phyloP scores from a whole-genome alignment of 2,797 vertebrate genomes.

The Pempheris klunzingeri region DNA sequence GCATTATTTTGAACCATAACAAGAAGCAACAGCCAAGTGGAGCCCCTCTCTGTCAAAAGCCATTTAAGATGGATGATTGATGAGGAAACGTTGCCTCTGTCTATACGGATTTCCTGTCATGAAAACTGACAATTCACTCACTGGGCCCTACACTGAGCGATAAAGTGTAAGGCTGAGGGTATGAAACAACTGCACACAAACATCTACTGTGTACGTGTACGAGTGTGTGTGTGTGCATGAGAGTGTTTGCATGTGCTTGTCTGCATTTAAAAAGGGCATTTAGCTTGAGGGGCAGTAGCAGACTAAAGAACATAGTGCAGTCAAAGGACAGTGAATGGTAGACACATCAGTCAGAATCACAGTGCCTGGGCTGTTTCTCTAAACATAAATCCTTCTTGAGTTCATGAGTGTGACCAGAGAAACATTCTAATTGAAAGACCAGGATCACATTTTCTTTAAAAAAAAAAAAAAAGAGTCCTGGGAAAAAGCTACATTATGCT shows the following conservation, averaged over 20 bases:
- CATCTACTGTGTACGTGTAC: not conserved
- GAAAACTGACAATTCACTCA: slow-evolving; percentile 21
- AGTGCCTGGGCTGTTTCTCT: not conserved
- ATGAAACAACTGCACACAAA: not conserved
- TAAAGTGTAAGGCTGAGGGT: not conserved
- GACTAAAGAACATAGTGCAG: not conserved
- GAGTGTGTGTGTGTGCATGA: no score
- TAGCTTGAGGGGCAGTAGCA: slow-evolving; percentile 17
- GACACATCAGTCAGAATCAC: not conserved
- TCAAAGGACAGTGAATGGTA: not conserved
- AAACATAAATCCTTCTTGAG: slow-evolving; percentile 11
- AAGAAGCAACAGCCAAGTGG: not conserved
- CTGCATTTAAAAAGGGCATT: not conserved
- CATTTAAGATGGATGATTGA: not conserved
- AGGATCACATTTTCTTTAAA: not conserved
- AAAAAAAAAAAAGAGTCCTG: not conserved
- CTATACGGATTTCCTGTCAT: slow-evolving; percentile 22
- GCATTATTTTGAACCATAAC: not conserved
- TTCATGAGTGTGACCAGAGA: not conserved
- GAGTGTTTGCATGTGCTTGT: no score
- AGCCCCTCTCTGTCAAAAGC: not conserved
- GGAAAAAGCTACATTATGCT: no score
- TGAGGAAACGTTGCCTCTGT: not conserved
- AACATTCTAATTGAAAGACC: not conserved
- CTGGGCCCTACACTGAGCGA: not conserved